Evolutionary conservation across 2,888 invertebrate genomes (phyloP), one percentile per base, ranked within the genome.

Genomic region (Dicyrtomina minuta): DNA sequence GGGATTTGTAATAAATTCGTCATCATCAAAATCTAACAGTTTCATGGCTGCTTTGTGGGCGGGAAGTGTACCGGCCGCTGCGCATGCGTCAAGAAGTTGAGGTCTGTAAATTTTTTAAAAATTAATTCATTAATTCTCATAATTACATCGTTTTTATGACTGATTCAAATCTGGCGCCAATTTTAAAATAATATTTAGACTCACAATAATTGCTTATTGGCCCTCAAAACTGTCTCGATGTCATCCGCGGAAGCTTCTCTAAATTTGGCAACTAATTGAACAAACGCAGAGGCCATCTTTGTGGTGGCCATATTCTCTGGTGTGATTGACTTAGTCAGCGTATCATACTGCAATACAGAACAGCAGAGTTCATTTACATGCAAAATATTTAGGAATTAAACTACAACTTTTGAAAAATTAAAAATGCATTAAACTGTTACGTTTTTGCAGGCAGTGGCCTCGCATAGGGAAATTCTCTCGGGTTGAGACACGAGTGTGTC

Each of bases 21-120:
- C 84, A n/a, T 86, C 84, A 61, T 84, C 82, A 66, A 87, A 85
- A 62, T 86, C 83, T 8, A 91, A 83, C 39, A 86, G 83, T 73
- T 87, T 86, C 83, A 88, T 87, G 1, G 88, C 87, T 2, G 90
- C 90, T 74, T 85, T 84, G 80, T 91, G 89, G 0, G 89, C 85
- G 2, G 86, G 85, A 3, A 83, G 79, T 0, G 90, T 91, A 79
- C 90, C 90, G 0, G 88, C 85, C 0, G 89, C 88, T 0, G 89
- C 90, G 33, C 88, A 82, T 1, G 90, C 81, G 80, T 92, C 91
- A 61, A 88, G 84, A 8, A 92, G 79, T 80, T 90, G 89, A 6
- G 84, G 83, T 72, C 85, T 87, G 79, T 75, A 75, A 76, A 72
- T 73, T 53, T n/a, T n/a, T 68, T 8, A 46, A 55, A 41, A 26